Evolutionary conservation across 2,888 invertebrate species (phyloP).

Genomic region (Glyphotaelius pellucidus): DNA sequence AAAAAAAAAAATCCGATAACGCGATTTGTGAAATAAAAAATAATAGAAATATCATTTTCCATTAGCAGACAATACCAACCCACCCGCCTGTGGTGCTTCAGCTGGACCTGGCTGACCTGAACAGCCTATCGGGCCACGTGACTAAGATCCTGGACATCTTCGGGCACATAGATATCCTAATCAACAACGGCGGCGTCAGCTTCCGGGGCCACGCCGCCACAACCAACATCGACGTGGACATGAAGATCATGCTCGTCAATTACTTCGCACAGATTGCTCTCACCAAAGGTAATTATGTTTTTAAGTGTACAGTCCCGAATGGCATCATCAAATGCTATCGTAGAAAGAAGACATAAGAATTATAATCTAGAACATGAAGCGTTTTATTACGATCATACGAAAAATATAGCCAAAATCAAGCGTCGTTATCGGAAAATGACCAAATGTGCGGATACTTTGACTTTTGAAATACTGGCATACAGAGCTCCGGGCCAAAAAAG

Average conservation of each 20-base stretch:
- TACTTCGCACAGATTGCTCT: constrained; percentile 95
- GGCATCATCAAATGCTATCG: too few species aligned
- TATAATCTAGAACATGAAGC: too few species aligned
- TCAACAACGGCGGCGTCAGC: constrained; percentile 95
- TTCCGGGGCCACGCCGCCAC: constrained; percentile 85
- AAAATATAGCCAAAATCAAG: too few species aligned
- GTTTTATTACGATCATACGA: too few species aligned
- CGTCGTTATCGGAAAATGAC: too few species aligned
- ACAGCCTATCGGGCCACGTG: constrained; percentile 80
- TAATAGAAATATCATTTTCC: not conserved
- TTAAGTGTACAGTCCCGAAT: not conserved
- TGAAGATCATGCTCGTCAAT: constrained; percentile 94
- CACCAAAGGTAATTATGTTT: constrained; percentile 86
- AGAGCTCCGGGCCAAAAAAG: too few species aligned
- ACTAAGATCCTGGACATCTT: constrained; percentile 83
- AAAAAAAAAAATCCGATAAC: too few species aligned
- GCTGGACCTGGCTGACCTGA: constrained; percentile 86
- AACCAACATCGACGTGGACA: constrained; percentile 89
- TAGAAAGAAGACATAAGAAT: too few species aligned
- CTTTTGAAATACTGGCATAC: too few species aligned
- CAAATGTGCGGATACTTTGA: too few species aligned
- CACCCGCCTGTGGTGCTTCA: constrained; percentile 85
- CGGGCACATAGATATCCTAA: constrained; percentile 89
- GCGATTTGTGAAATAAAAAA: not conserved
- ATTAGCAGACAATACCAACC: constrained; percentile 76